Conservation (phyloP, 2,888 invertebrate genomes). For the Pterobdella sp. region DNA sequence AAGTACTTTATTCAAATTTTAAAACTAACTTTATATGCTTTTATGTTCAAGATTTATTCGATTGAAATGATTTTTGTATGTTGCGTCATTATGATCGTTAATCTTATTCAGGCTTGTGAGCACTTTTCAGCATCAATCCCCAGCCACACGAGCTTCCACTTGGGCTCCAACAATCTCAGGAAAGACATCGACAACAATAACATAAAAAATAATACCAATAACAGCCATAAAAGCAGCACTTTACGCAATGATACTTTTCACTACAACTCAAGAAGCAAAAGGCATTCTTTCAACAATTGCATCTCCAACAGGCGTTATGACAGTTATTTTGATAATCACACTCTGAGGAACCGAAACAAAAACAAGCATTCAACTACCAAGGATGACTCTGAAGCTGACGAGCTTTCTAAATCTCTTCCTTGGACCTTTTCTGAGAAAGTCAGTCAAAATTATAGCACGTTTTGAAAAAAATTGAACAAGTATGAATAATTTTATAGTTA, state of each 20-base stretch:
- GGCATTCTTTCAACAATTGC: background rate
- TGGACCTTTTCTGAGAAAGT: constrained; percentile 28
- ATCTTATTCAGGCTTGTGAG: background rate
- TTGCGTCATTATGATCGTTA: background rate
- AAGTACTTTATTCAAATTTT: constrained; percentile 39
- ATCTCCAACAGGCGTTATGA: background rate
- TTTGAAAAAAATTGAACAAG: background rate
- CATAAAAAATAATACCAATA: background rate
- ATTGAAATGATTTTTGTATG: background rate
- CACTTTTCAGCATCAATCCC: background rate
- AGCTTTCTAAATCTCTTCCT: constrained; percentile 29
- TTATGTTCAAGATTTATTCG: too few relatives aligned
- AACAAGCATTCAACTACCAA: background rate
- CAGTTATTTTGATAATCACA: background rate
- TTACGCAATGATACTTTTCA: background rate
- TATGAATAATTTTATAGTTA: background rate
- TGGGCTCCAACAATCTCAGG: background rate
- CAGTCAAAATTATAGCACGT: background rate
- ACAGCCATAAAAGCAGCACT: background rate
- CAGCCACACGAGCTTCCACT: background rate
- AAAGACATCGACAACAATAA: background rate
- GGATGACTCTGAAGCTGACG: background rate
- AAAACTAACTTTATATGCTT: background rate
- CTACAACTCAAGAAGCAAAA: constrained; percentile 1
- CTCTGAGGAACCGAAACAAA: background rate